These are phyloP conservation scores for Diorhabda sublineata DNA, from an alignment of 1,140 invertebrate species.

Conservation along the genomic window DNA sequence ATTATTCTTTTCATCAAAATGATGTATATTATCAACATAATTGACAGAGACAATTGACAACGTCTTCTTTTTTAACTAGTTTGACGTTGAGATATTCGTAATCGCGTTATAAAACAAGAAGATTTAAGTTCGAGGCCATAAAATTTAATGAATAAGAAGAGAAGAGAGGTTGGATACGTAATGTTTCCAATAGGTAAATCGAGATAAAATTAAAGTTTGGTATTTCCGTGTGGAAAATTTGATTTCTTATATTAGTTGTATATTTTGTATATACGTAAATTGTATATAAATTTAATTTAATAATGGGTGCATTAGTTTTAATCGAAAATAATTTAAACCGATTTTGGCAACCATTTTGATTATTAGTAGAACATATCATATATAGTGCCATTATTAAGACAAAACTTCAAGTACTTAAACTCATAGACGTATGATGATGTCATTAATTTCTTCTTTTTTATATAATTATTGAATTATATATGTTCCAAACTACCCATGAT, in stretches of 20 bases:
- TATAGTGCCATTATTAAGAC: constrained; percentile 36
- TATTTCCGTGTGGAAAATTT: background rate
- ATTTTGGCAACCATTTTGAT: constrained; percentile 21
- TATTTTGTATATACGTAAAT: background rate
- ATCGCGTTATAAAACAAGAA: too few relatives aligned
- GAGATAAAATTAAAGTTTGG: background rate
- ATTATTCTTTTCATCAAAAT: background rate
- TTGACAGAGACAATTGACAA: background rate
- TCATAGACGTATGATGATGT: background rate
- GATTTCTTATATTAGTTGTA: background rate
- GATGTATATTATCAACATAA: background rate
- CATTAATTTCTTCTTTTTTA: too few relatives aligned
- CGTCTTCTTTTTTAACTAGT: too few relatives aligned
- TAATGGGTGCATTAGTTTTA: background rate
- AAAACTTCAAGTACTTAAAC: constrained; percentile 17
- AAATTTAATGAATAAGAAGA: too few relatives aligned
- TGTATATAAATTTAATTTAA: background rate
- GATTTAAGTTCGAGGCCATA: too few relatives aligned
- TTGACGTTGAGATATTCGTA: too few relatives aligned
- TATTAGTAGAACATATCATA: constrained; percentile 37
- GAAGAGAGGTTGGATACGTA: background rate
- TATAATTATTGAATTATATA: too few relatives aligned
- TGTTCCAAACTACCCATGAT: too few relatives aligned
- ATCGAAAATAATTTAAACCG: background rate
- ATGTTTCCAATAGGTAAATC: background rate